A percentile compares a stretch with the other conserved stretches of the same genome.
Conservation (phyloP, 2,888 invertebrate genomes). For the Tinea pellionella region DNA sequence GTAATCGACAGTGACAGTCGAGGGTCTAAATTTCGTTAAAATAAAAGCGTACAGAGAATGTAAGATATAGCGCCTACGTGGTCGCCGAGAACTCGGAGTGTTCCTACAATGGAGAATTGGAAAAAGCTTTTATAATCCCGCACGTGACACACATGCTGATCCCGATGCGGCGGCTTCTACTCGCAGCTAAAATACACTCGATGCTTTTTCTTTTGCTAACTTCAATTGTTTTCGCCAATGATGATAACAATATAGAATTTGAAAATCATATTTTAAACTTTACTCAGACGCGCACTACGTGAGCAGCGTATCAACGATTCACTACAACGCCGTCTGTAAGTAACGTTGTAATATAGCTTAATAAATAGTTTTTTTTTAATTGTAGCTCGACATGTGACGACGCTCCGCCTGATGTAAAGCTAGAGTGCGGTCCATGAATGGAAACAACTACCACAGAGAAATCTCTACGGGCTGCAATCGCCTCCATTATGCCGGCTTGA, state of each 20-base stretch:
- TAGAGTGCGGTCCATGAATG: too few relatives aligned
- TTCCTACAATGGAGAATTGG: constrained; percentile 66
- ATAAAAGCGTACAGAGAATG: constrained; percentile 64
- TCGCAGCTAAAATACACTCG: constrained; percentile 10
- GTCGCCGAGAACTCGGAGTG: constrained; percentile 53
- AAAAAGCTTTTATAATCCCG: constrained; percentile 70
- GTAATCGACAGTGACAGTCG: constrained; percentile 61
- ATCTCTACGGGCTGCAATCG: too few relatives aligned
- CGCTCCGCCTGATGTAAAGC: too few relatives aligned
- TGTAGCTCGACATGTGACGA: too few relatives aligned
- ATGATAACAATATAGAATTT: neutral
- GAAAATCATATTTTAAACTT: neutral
- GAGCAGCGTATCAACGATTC: neutral
- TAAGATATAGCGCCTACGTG: constrained; percentile 69
- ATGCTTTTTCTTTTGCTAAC: constrained; percentile 6
- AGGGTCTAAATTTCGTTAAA: constrained; percentile 66
- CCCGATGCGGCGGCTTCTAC: constrained; percentile 4
- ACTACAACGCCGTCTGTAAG: neutral
- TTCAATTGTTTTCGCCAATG: neutral
- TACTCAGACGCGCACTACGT: neutral
- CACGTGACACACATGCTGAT: constrained; percentile 64
- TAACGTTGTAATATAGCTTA: too few relatives aligned
- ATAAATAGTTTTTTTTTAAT: too few relatives aligned
- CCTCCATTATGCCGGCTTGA: too few relatives aligned
- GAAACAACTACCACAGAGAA: too few relatives aligned